Evolutionary conservation across 2,113 vertebrate species (phyloP), one percentile per base, ranked within the genome.

Genomic region (Balaeniceps rex): DNA sequence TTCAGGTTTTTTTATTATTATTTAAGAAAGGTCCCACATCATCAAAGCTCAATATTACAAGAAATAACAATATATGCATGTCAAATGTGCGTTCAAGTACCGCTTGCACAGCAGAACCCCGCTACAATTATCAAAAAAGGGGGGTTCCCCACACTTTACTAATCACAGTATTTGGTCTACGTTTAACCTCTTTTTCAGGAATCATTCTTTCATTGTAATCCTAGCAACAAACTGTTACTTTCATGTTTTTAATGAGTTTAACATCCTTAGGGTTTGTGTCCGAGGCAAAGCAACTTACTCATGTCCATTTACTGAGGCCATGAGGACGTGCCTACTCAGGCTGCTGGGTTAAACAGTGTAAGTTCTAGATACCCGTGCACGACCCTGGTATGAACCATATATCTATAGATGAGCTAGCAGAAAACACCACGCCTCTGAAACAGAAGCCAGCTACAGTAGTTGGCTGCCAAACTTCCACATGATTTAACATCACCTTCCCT

Each of bases 331-430:
- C 26, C 23, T 75, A 12, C 31, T 55, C 51, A 25, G 40, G 33
- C 64, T 68, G 54, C 68, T 25, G 55, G 17, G 26, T 40, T 23
- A 11, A 58, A 33, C 11, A 40, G 57, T 40, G 19, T n/a, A 68
- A 71, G 19, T 19, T 63, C 78, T 34, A 63, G 16, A 2, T 11
- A 21, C 6, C 31, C 0, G 0, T 19, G 52, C 52, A 58, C 0
- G 1, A 81, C 34, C 49, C 44, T 72, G 33, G 31, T 31, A 11
- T 15, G 46, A 84, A 25, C 21, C 23, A n/a, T 6, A 0, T 18
- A 4, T 1, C 21, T 47, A 34, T 2, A 14, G 0, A 17, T 0
- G 33, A 74, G 29, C 52, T 36, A 87, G 69, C 28, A 84, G 69
- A 52, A 74, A 92, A 42, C 24, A 64, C 55, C 46, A 19, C 2